A percentile compares a stretch with the other conserved stretches of the same genome.
Conservation (phyloP, 1,140 invertebrate genomes). For the Megathymus violae region DNA sequence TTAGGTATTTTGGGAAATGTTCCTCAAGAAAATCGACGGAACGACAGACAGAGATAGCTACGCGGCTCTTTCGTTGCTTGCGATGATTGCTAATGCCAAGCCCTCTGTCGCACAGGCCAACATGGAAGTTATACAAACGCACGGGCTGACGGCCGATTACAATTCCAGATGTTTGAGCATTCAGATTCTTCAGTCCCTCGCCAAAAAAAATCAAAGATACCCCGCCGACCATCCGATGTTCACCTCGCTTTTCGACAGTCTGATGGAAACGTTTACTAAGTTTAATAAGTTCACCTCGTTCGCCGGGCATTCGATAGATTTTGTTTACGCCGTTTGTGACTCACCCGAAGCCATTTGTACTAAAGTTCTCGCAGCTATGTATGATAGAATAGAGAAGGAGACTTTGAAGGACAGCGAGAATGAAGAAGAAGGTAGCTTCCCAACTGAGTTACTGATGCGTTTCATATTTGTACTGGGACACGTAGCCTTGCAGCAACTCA, state of each 20-base stretch:
- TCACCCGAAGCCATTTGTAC: slow-evolving; percentile 70
- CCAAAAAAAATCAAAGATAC: slow-evolving; percentile 68
- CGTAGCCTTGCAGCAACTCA: slow-evolving; percentile 89
- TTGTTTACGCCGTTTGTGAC: slow-evolving; percentile 76
- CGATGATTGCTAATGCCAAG: slow-evolving; percentile 87
- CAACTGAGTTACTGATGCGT: slow-evolving; percentile 84
- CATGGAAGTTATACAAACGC: slow-evolving; percentile 80
- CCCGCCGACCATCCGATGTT: slow-evolving; percentile 68
- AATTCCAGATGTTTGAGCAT: slow-evolving; percentile 66
- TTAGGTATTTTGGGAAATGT: slow-evolving; percentile 92
- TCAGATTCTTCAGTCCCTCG: slow-evolving; percentile 66
- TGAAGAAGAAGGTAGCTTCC: slow-evolving; percentile 61
- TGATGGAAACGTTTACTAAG: slow-evolving; percentile 70
- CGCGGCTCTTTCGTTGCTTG: slow-evolving; percentile 88
- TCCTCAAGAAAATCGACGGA: slow-evolving; percentile 89
- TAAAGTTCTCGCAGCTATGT: slow-evolving; percentile 72
- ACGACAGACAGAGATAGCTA: slow-evolving; percentile 88
- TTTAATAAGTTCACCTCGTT: slow-evolving; percentile 68
- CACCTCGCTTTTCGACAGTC: slow-evolving; percentile 61
- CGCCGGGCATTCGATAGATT: slow-evolving; percentile 67
- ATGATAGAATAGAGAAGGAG: slow-evolving; percentile 77
- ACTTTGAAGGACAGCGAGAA: slow-evolving; percentile 70
- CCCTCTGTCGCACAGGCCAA: slow-evolving; percentile 84
- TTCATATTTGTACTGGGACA: slow-evolving; percentile 90
- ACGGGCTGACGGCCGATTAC: slow-evolving; percentile 77